Evolutionary conservation across 2,797 vertebrate genomes (phyloP).

Genomic region (Silurus lanzhouensis): DNA sequence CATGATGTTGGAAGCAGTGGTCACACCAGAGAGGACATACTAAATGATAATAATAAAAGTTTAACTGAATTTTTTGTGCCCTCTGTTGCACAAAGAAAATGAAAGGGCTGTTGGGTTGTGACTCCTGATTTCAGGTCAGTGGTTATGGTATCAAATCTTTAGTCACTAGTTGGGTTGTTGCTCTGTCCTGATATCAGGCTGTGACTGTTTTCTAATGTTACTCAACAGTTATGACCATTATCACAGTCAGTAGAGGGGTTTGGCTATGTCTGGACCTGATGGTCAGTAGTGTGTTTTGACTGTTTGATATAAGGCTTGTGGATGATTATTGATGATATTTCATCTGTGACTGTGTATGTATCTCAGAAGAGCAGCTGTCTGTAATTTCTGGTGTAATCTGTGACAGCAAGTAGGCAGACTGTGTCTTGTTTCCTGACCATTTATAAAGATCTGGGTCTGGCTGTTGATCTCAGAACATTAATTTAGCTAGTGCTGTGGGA

Average conservation of each 20-base stretch:
- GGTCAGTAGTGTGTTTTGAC: background rate
- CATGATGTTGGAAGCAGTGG: background rate
- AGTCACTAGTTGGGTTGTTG: background rate
- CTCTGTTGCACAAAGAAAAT: background rate
- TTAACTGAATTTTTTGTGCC: slow-evolving; percentile 10
- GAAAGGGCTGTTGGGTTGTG: background rate
- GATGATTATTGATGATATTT: background rate
- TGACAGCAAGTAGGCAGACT: slow-evolving; percentile 7
- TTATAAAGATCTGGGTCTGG: background rate
- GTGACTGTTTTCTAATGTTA: background rate
- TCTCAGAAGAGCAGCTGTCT: background rate
- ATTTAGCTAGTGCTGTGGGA: background rate
- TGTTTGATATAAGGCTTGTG: background rate
- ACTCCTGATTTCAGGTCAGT: background rate
- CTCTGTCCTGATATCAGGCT: background rate
- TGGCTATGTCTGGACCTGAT: background rate
- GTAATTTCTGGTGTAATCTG: background rate
- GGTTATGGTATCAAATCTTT: background rate
- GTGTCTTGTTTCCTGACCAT: background rate
- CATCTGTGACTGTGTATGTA: background rate
- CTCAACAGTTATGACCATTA: background rate
- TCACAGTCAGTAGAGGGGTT: background rate
- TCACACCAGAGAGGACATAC: background rate
- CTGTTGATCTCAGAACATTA: background rate
- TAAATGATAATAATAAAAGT: background rate